Percentiles rank a stretch among this genome's conserved stretches.
Conservation (phyloP, 2,797 vertebrate genomes). For the Carapus acus region DNA sequence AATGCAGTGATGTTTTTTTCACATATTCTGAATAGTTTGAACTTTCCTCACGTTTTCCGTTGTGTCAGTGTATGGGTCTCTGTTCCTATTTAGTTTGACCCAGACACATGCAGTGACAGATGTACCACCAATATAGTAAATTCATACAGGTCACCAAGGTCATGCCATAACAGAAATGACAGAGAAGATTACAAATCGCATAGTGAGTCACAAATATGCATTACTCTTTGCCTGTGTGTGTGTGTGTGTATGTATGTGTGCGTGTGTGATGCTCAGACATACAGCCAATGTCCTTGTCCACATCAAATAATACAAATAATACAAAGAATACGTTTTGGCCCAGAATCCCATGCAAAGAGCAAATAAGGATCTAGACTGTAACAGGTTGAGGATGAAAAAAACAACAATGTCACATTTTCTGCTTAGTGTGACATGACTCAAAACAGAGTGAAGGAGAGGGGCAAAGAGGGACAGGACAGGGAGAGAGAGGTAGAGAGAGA, state of each 20-base stretch:
- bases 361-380: conserved; percentile 11
- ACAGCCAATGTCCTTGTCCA: no score
- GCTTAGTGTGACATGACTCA: neutral
- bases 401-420: conserved; percentile 11
- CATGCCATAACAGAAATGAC: conserved; percentile 5
- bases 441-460: neutral
- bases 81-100: neutral
- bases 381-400: conserved; percentile 11
- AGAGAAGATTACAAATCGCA: neutral
- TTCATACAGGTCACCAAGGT: conserved; percentile 14
- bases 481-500: neutral
- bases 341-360: no score
- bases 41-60: no score
- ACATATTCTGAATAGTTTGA: no score
- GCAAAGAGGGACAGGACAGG: no score
- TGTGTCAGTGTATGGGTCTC: no score
- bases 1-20: no score
- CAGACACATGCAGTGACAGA: conserved; percentile 12
- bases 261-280: no score
- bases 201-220: conserved; percentile 5
- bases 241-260: neutral
- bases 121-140: conserved; percentile 9
- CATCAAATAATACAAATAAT: no score
- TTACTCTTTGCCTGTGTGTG: neutral
- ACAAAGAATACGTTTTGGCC: no score